Conservation (phyloP, 2,113 vertebrate species). For the Glaucidium brasilianum region DNA sequence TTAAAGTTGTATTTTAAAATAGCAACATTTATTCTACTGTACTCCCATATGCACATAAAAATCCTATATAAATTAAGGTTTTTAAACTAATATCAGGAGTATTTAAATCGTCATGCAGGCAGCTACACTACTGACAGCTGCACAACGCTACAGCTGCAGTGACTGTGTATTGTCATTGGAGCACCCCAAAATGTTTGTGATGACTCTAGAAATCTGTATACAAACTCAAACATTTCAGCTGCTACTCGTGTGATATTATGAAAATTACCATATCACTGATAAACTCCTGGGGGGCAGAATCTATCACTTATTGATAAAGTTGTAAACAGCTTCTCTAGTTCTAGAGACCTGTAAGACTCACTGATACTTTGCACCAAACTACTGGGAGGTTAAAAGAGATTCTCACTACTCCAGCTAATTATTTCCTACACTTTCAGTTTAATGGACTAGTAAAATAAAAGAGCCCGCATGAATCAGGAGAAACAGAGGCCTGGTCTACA, state of each 20-base stretch:
- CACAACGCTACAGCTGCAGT: background rate
- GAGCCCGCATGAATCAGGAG: background rate
- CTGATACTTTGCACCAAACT: background rate
- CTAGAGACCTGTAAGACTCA: background rate
- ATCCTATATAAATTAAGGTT: background rate
- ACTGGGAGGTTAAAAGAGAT: background rate
- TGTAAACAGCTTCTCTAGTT: background rate
- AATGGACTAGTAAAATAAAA: background rate
- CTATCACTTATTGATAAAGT: background rate
- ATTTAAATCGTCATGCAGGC: background rate
- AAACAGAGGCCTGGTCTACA: background rate
- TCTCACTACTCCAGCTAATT: background rate
- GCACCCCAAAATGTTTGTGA: background rate
- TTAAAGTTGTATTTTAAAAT: background rate
- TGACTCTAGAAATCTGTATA: background rate
- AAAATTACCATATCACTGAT: background rate
- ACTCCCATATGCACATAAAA: background rate
- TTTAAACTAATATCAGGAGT: background rate
- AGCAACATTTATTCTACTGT: background rate
- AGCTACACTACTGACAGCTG: background rate
- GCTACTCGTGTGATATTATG: background rate
- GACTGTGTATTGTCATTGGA: background rate
- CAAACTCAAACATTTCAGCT: background rate
- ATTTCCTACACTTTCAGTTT: background rate
- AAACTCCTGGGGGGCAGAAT: background rate